Conservation (phyloP, 2,797 vertebrate genomes). For the Dallia pectoralis region DNA sequence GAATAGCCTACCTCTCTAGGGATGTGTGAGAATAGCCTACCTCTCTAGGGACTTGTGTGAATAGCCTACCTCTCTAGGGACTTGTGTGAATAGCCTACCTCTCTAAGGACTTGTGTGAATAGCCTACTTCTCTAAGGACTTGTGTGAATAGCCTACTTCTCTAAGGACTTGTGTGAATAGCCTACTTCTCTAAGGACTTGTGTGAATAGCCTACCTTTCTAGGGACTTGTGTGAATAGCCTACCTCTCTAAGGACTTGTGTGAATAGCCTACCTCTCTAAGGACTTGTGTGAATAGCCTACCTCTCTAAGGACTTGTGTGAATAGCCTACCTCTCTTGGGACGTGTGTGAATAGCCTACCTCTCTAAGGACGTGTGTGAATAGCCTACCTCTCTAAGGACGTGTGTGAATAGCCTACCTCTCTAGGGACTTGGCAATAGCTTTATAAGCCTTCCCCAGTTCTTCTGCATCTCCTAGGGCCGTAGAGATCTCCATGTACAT, state of each 20-base stretch:
- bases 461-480: conserved; percentile 41
- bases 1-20: too few relatives aligned
- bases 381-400: conserved; percentile 56
- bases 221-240: too few relatives aligned
- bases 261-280: conserved; percentile 54
- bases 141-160: too few relatives aligned
- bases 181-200: conserved; percentile 59
- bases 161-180: conserved; percentile 25
- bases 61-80: too few relatives aligned
- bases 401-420: conserved; percentile 50
- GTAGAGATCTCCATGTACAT: conserved; percentile 48
- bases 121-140: too few relatives aligned
- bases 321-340: conserved; percentile 55
- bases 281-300: conserved; percentile 43
- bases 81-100: conserved; percentile 50
- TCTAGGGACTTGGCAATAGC: conserved; percentile 57
- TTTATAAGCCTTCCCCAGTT: conserved; percentile 56
- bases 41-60: conserved; percentile 54
- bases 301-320: too few relatives aligned
- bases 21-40: conserved; percentile 43
- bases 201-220: too few relatives aligned
- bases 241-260: too few relatives aligned
- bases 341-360: too few relatives aligned
- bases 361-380: conserved; percentile 12
- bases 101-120: conserved; percentile 50